These are phyloP conservation scores for Anguilla pacifica DNA, from an alignment of 2,797 vertebrate species.

Conservation along the genomic window DNA sequence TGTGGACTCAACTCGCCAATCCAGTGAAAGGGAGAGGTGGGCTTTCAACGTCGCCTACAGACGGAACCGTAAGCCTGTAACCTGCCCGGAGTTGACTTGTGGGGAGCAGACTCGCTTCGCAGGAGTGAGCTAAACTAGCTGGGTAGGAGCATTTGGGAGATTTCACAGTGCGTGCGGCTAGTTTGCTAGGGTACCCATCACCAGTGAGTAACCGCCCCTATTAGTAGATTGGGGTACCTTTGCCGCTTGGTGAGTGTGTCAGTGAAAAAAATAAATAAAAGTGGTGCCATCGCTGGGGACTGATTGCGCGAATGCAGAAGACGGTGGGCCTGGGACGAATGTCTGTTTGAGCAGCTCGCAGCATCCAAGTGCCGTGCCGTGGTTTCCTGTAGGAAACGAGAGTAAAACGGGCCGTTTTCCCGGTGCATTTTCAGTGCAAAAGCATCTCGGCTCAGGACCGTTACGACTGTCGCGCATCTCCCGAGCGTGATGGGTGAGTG, in stretches of 20 bases:
- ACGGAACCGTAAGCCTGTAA: not conserved
- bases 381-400: not conserved
- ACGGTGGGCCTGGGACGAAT: slow-evolving; percentile 10
- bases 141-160: not conserved
- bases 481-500: slow-evolving; percentile 30
- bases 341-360: slow-evolving; percentile 1
- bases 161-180: not conserved
- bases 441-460: not conserved
- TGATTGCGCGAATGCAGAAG: not conserved
- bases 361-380: not conserved
- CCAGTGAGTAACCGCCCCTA: not conserved
- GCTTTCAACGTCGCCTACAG: not conserved
- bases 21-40: not conserved
- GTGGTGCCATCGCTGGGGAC: not conserved
- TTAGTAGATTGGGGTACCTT: not conserved
- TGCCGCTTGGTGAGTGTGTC: not conserved
- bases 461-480: not conserved
- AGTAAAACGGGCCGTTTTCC: not conserved
- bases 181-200: not conserved
- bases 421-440: not conserved
- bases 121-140: not conserved
- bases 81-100: not conserved
- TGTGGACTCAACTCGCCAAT: slow-evolving; percentile 2
- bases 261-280: not conserved
- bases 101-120: not conserved